Evolutionary conservation across 2,797 vertebrate species (phyloP).

Genomic region (Hozukius guyotensis): DNA sequence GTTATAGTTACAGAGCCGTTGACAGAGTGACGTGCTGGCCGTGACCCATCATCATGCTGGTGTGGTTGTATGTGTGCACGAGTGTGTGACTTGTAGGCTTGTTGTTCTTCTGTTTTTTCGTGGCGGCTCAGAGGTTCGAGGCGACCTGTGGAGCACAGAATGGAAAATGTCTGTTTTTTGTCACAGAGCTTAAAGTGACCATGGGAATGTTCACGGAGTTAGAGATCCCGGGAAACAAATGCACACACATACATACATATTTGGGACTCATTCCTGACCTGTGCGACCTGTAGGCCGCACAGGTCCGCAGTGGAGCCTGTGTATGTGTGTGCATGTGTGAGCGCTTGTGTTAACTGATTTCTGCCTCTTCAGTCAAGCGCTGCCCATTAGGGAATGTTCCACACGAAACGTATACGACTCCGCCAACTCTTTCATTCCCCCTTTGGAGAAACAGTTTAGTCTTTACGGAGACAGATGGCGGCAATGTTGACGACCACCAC

Average conservation of each 20-base stretch:
- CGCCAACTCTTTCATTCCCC: slow-evolving; percentile 28
- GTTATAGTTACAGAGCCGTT: slow-evolving; percentile 57
- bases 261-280: slow-evolving; percentile 50
- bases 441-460: slow-evolving; percentile 23
- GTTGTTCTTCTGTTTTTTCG: background rate
- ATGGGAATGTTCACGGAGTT: background rate
- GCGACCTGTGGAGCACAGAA: background rate
- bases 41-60: slow-evolving; percentile 22
- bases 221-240: background rate
- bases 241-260: background rate
- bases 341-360: slow-evolving; percentile 9
- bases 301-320: slow-evolving; percentile 33
- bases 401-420: background rate
- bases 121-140: background rate
- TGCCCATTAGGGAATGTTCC: slow-evolving; percentile 36
- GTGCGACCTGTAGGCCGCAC: background rate
- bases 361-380: slow-evolving; percentile 32
- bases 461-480: slow-evolving; percentile 59
- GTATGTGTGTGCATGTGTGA: slow-evolving; percentile 11
- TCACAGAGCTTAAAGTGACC: background rate
- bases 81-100: background rate
- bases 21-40: slow-evolving; percentile 28
- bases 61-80: background rate
- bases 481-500: slow-evolving; percentile 28
- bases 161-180: slow-evolving; percentile 24